These are phyloP conservation scores for Carlito syrichta DNA, from an alignment of 2,113 vertebrate species.

Conservation along the genomic window DNA sequence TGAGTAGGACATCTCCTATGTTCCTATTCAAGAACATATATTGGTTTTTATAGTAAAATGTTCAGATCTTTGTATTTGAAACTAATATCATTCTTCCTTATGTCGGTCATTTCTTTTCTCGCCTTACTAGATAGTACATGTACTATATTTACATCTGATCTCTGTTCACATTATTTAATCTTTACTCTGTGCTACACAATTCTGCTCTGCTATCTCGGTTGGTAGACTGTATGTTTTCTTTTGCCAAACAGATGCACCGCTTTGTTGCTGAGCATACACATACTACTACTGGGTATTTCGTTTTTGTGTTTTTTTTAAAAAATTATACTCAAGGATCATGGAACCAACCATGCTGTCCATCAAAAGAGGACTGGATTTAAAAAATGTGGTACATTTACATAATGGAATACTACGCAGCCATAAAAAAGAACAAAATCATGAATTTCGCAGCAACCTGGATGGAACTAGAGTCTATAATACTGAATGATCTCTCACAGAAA, in stretches of 20 bases:
- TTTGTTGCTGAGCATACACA: neutral
- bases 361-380: too few species aligned
- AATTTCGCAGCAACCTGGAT: too few species aligned
- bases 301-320: neutral
- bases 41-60: neutral
- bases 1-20: neutral
- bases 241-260: neutral
- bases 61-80: neutral
- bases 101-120: neutral
- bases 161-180: neutral
- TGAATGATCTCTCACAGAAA: too few species aligned
- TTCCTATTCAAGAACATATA: neutral
- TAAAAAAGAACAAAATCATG: too few species aligned
- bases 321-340: too few species aligned
- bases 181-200: neutral
- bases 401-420: too few species aligned
- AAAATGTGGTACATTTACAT: too few species aligned
- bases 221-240: neutral
- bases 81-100: neutral
- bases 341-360: too few species aligned
- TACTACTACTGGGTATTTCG: neutral
- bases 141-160: neutral
- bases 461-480: too few species aligned
- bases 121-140: neutral
- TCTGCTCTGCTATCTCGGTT: neutral